phyloP scores from a whole-genome alignment of 2,888 invertebrate species.

The Tortrix viridana region DNA sequence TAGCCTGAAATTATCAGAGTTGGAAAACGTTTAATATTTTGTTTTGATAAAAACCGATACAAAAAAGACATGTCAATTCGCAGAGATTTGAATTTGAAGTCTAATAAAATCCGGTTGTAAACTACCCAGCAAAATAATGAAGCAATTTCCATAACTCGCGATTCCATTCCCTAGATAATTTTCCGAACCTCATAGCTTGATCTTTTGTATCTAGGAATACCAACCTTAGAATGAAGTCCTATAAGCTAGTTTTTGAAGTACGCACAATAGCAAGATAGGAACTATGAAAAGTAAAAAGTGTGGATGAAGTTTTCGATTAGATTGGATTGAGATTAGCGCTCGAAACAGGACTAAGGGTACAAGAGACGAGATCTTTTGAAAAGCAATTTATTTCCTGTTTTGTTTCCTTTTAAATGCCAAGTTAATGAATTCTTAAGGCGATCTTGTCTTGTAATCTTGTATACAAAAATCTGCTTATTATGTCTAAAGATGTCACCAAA shows the following conservation, averaged over 20 bases:
- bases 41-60: not conserved
- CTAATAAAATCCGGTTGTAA: not conserved
- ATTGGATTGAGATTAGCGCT: conserved; percentile 15
- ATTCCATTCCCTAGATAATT: not conserved
- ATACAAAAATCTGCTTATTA: too few species aligned
- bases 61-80: not conserved
- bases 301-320: conserved; percentile 1
- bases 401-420: conserved; percentile 8
- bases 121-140: not conserved
- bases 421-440: conserved; percentile 18
- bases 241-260: too few species aligned
- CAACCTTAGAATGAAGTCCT: too few species aligned
- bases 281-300: not conserved
- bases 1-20: not conserved
- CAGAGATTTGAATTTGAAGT: too few species aligned
- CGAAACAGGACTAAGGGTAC: conserved; percentile 5
- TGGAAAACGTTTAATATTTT: not conserved
- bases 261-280: not conserved
- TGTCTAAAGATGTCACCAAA: too few species aligned
- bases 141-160: not conserved
- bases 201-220: too few species aligned
- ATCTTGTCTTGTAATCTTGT: too few species aligned
- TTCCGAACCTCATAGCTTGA: not conserved
- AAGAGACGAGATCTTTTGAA: not conserved
- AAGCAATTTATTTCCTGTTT: too few species aligned